Evolutionary conservation across 1,140 invertebrate genomes (phyloP), one percentile per base, ranked within the genome.

Genomic region (Drosophila ironensis): DNA sequence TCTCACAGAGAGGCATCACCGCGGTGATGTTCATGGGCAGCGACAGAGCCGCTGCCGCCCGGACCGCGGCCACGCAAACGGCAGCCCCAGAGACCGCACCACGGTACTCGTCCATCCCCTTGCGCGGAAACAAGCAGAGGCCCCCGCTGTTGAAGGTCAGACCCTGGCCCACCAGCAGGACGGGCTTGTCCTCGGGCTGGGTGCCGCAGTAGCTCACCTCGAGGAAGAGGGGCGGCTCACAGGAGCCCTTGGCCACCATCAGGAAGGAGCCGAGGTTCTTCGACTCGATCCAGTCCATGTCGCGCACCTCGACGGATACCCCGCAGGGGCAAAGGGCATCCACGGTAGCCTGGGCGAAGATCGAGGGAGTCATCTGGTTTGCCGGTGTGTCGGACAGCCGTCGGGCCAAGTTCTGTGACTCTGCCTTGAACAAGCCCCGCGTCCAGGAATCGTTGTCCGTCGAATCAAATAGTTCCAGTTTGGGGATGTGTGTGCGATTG

Each of bases 361-460:
- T 93, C 0, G 94, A 94, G 0, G 97, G 97, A 4, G 96, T 98
- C 91, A 98, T 93, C 50, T 94, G 87, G 91, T 98, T 98, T 0
- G 96, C 93, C 1, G 97, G 97, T 20, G 94, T 94, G 81, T 98
- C 97, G 72, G 93, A 93, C 2, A 98, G 89, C 7, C 81, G 74
- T 7, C 97, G 90, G 0, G 96, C 95, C 80, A 97, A 92, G 88
- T 98, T 98, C 90, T 98, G 97, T 0, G 95, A 94, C 38, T 95
- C 92, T 0, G 95, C 95, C 88, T 96, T 93, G n/a, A 94, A 91
- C 11, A 91, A 59, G 1, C 97, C 97, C 73, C 92, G 78, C n/a
- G 91, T 91, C 96, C 96, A 98, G 17, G 92, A 91, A 40, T 91
- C 90, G 20, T 90, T 70, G 46, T 91, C 90, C n/a, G 86, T 4